Conservation (phyloP, 2,888 invertebrate genomes). For the Ligdia adustata region DNA sequence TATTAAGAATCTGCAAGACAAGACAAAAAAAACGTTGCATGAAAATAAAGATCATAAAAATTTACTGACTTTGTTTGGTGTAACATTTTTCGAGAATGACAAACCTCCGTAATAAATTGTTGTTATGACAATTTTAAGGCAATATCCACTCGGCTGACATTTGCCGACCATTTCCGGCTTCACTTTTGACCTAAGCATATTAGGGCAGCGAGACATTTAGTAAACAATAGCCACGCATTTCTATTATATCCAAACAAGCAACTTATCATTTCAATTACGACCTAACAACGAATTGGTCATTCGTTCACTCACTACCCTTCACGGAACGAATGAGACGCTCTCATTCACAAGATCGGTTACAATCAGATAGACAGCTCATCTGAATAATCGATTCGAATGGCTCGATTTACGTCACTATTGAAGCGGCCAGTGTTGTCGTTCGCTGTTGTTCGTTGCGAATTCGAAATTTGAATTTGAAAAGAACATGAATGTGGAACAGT, state of each 20-base stretch:
- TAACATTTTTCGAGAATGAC: no score
- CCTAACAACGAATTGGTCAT: conserved; percentile 18
- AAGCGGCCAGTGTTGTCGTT: conserved; percentile 57
- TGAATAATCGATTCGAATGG: conserved; percentile 65
- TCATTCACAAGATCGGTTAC: conserved; percentile 51
- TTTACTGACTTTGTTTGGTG: no score
- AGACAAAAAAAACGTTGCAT: no score
- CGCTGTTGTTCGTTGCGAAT: conserved; percentile 55
- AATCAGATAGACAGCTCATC: conserved; percentile 67
- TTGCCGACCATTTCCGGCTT: conserved; percentile 12
- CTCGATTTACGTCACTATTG: conserved; percentile 60
- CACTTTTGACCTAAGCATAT: conserved; percentile 13
- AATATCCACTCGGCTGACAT: conserved; percentile 9
- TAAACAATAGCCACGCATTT: conserved; percentile 13
- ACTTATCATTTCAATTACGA: conserved; percentile 17
- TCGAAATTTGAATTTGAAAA: conserved; percentile 66
- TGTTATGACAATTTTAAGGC: conserved; percentile 14
- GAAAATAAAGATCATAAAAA: no score
- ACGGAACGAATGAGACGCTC: conserved; percentile 44
- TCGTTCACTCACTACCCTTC: conserved; percentile 20
- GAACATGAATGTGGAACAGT: conserved; percentile 46
- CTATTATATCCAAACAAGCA: conserved; percentile 12
- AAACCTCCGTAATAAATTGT: no score
- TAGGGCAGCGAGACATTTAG: conserved; percentile 15
- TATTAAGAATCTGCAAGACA: no score